Evolutionary conservation across 2,888 invertebrate species (phyloP), one percentile per base, ranked within the genome.

Genomic region (Thymelicus acteon): DNA sequence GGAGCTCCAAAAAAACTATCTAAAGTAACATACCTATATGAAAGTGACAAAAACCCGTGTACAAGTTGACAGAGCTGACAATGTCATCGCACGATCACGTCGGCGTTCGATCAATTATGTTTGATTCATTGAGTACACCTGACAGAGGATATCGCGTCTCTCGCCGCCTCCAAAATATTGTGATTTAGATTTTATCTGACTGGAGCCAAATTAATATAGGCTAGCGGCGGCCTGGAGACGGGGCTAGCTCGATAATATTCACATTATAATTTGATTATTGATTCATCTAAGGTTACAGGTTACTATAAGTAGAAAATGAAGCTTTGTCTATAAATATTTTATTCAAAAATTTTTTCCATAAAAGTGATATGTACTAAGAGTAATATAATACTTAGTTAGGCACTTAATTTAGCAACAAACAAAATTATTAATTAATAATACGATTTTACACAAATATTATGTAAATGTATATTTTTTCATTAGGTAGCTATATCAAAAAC

Each of bases 171-270:
- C 87, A 85, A 90, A 92, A 92, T 92, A 91, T 92, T 91, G 84
- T 91, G 92, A 91, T 92, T 84, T 84, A 83, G 92, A 91, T 92
- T 82, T 86, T 89, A 91, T 92, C 91, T 80, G 78, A 73, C 75
- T 75, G 76, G 68, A 75, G 75, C 78, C 74, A 79, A 79, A 80
- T 80, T 80, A 79, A 76, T 79, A 76, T 74, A 74, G 73, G 74
- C 75, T 74, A 78, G 76, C 72, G 73, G 66, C 63, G 71, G 52
- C 72, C 72, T 63, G 70, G 72, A 72, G 62, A 60, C 66, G 68
- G 54, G 61, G 39, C 57, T 54, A 47, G 49, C 60, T 66, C 62
- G 77, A 76, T 44, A 31, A 31, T 44, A 44, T 15, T 52, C 49
- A 19, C 7, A 15, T 52, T 49, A 5, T 2, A 52, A 6, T 7